These are phyloP conservation scores for Muscidifurax raptorellus DNA, from an alignment of 1,140 invertebrate species.

Conservation along the genomic window DNA sequence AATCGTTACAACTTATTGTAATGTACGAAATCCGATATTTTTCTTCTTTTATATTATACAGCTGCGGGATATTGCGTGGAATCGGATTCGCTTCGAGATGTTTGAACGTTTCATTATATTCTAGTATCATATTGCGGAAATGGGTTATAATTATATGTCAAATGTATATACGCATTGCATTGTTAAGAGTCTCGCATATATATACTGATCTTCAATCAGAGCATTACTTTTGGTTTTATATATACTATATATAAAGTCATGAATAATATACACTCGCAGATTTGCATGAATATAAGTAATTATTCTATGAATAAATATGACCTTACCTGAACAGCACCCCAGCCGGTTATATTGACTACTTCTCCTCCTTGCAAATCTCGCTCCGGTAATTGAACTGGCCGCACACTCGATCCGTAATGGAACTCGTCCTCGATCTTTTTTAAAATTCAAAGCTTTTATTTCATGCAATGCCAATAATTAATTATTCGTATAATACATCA, in stretches of 20 bases:
- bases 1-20: not conserved
- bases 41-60: too few species aligned
- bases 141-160: too few species aligned
- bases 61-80: too few species aligned
- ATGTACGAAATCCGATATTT: not conserved
- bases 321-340: conserved; percentile 65
- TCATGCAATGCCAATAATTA: too few species aligned
- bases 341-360: conserved; percentile 66
- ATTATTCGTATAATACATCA: too few species aligned
- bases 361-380: conserved; percentile 52
- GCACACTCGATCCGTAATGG: conserved; percentile 50
- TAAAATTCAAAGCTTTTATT: too few species aligned
- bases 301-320: not conserved
- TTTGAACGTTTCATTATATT: not conserved
- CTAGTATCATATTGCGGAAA: not conserved
- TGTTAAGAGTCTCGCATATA: too few species aligned
- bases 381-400: conserved; percentile 59
- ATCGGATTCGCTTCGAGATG: too few species aligned
- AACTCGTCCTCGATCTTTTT: conserved; percentile 53
- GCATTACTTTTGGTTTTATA: too few species aligned
- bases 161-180: too few species aligned
- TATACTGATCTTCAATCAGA: too few species aligned
- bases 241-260: too few species aligned
- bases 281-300: not conserved
- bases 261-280: not conserved